Evolutionary conservation across 2,797 vertebrate genomes (phyloP).

Genomic region (Nothura maculosa): DNA sequence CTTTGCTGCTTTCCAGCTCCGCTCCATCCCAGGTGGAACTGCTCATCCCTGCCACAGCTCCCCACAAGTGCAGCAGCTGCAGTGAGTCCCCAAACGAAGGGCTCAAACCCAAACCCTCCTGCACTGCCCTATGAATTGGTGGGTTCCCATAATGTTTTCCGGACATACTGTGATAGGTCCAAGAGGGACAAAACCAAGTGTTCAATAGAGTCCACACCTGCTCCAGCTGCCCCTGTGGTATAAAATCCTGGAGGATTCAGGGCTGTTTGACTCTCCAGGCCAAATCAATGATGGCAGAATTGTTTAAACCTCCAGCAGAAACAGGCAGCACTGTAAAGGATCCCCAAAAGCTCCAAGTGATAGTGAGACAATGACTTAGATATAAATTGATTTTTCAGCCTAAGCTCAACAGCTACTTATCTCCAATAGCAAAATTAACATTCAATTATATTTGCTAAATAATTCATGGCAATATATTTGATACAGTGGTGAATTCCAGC

Average conservation of each 20-base stretch:
- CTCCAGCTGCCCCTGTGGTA: neutral
- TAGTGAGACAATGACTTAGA: neutral
- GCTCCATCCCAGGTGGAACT: neutral
- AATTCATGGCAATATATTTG: conserved; percentile 40
- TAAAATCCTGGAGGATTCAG: neutral
- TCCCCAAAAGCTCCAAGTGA: neutral
- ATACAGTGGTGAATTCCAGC: neutral
- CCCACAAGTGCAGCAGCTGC: neutral
- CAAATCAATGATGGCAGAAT: neutral
- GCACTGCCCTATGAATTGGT: fast-evolving
- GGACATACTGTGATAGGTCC: neutral
- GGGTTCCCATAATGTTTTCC: neutral
- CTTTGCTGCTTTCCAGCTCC: neutral
- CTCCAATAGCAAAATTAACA: conserved; percentile 54
- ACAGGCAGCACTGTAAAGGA: neutral
- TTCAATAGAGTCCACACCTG: neutral
- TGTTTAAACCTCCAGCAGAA: neutral
- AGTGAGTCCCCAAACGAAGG: neutral
- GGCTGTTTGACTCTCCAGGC: neutral
- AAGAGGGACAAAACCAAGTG: neutral
- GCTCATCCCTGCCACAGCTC: neutral
- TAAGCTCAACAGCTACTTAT: conserved; percentile 28
- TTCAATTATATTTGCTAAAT: conserved; percentile 64
- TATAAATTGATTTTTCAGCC: conserved; percentile 37
- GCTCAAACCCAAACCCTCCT: neutral